A percentile compares a stretch with the other conserved stretches of the same genome.
Conservation (phyloP, 2,888 invertebrate species). For the Drosophila mimica region DNA sequence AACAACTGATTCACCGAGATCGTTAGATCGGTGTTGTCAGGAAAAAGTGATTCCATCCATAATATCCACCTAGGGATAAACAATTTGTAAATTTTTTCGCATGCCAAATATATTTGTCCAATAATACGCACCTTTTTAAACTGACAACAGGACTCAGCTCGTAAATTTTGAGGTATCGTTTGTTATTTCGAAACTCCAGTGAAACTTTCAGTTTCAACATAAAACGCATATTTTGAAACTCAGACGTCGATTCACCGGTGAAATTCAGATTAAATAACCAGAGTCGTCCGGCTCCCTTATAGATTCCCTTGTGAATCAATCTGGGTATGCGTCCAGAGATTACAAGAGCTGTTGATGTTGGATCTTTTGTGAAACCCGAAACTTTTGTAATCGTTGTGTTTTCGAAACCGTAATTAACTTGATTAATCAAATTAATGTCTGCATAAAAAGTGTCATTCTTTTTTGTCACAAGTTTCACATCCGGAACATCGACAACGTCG, state of each 20-base stretch:
- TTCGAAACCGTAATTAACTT: conserved; percentile 62
- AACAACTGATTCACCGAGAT: conserved; percentile 51
- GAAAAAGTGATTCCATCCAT: conserved; percentile 53
- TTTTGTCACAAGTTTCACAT: conserved; percentile 17
- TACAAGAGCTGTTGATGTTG: conserved; percentile 44
- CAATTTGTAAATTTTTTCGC: background rate
- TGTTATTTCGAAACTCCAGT: conserved; percentile 54
- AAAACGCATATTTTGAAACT: conserved; percentile 58
- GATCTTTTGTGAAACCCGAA: conserved; percentile 60
- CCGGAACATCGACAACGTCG: conserved; percentile 45
- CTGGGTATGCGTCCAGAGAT: conserved; percentile 62
- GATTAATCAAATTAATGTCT: conserved; percentile 27
- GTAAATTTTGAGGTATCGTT: conserved; percentile 56
- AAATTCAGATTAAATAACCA: conserved; percentile 28
- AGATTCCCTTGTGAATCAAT: conserved; percentile 52
- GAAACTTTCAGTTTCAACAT: conserved; percentile 52
- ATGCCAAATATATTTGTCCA: background rate
- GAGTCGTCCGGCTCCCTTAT: conserved; percentile 18
- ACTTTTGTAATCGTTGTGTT: conserved; percentile 56
- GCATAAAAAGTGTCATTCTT: conserved; percentile 17
- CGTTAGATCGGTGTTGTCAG: conserved; percentile 54
- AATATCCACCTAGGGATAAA: conserved; percentile 50
- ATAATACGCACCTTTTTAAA: conserved; percentile 51
- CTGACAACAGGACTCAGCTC: conserved; percentile 42
- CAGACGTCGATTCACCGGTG: conserved; percentile 39